Base-by-base conservation (phyloP, 2,888 invertebrate species). In the Liposcelis brunnea region DNA sequence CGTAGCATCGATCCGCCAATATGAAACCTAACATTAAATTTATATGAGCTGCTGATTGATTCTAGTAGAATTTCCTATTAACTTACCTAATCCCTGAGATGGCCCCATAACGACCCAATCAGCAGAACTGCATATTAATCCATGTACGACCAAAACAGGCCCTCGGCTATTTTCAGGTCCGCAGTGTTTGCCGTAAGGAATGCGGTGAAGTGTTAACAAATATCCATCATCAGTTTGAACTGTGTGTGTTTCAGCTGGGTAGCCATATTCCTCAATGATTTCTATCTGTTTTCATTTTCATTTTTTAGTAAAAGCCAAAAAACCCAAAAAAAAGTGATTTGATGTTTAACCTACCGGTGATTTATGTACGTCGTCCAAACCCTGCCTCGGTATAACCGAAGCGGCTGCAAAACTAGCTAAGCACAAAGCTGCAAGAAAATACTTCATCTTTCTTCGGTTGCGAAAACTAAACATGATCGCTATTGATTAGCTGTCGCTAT, bases 151-250 rank as follows among this genome's bases (percentile, higher is more conserved):
- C 31, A 55, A 47, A 7, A 56, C 54, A 2, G 53, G 52, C 50
- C 16, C 45, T 42, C 5, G 42, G 36, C 35, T 2, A 21, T 12
- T 12, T 8, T 36, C 42, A 31, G 45, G 12, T 45, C 48, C 11
- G 46, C 46, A 26, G 11, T 38, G 31, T 34, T 40, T 15, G 3
- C 40, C 40, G 11, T 40, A 18, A 14, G 72, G 69, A 37, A 89
- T 80, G 35, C 87, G 71, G 57, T 87, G 83, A 55, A 86, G 53
- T 48, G 72, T 69, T 49, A 90, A 63, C n/a, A 84, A 72, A 56
- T 84, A 89, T 2, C 81, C 83, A 65, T 90, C 89, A 2, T 67
- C 59, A 0, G 89, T 90, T 3, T 61, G 63, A 1, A 79, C 71
- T 2, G 58, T 58, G 57, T 82, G 75, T 10, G 64, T 66, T 60